Evolutionary conservation across 2,113 vertebrate species (phyloP), one percentile per base, ranked within the genome.

Genomic region (Emydura subglobosa): DNA sequence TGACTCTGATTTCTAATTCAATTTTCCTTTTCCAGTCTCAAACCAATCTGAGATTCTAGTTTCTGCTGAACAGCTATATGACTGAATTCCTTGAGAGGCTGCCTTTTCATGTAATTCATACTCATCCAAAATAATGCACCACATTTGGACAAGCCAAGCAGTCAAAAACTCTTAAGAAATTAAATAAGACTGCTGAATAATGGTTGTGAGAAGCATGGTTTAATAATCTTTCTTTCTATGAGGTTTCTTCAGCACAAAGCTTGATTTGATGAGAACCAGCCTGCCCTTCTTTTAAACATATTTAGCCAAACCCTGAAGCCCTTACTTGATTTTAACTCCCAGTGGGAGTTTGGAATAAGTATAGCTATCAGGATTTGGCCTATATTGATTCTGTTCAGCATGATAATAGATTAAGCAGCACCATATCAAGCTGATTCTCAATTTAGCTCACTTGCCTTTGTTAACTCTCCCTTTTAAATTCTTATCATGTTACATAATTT

Each of bases 131-230:
- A 94, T 51, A 83, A 16, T 49, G 29, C 91, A 24, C 59, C 25
- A 89, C 79, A 11, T 59, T 72, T 39, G 39, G 47, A 51, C 65
- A 96, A 34, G 7, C 68, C 72, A 96, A 82, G 72, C 9, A 79
- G 68, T 91, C 16, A 94, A 96, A 93, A 97, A 81, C 13, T 90
- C 91, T 83, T 83, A 89, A 91, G 92, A 96, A 94, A 92, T 93
- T 93, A 91, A 91, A 94, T 89, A 68, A 93, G 50, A 42, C 27
- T 85, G 50, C 44, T 85, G 14, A 94, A 90, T 74, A 91, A 82
- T 12, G 7, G 86, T 88, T 90, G n/a, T 82, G 61, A 96, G 81
- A 87, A 87, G 25, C 4, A 86, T 19, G 11, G 34, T 82, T 96
- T 82, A 87, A 94, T 79, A 94, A 80, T 34, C 61, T 10, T 2